A percentile compares a stretch with the other conserved stretches of the same genome.
Conservation (phyloP, 2,113 vertebrate genomes). For the Calypte anna region DNA sequence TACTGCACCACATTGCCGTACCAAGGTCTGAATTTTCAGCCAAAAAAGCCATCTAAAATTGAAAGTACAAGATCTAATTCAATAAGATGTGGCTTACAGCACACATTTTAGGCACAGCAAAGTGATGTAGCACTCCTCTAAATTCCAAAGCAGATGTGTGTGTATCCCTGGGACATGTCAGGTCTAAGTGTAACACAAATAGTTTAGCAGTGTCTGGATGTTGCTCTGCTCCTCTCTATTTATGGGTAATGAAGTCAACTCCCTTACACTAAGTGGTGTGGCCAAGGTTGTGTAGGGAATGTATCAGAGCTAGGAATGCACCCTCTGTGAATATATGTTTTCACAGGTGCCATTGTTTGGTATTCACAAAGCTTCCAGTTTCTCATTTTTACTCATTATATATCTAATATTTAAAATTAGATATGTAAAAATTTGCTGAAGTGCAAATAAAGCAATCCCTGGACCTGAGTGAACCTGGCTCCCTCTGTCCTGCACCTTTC, state of each 20-base stretch:
- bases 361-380: neutral
- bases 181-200: neutral
- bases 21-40: neutral
- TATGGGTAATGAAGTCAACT: neutral
- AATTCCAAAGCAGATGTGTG: neutral
- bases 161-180: neutral
- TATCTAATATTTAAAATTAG: neutral
- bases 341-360: neutral
- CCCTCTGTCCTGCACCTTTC: neutral
- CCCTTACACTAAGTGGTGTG: neutral
- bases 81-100: neutral
- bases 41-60: neutral
- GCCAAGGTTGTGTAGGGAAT: rapidly evolving
- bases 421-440: neutral
- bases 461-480: rapidly evolving
- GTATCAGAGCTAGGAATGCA: neutral
- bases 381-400: neutral
- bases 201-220: neutral
- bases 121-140: neutral
- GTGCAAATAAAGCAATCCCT: neutral
- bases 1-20: no score
- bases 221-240: rapidly evolving
- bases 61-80: neutral
- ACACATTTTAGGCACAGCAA: neutral
- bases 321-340: neutral